Percentiles rank a stretch among this genome's conserved stretches.
Evolutionary conservation across 2,888 invertebrate species (phyloP).

Genomic region (Fissipunctia ypsillon): DNA sequence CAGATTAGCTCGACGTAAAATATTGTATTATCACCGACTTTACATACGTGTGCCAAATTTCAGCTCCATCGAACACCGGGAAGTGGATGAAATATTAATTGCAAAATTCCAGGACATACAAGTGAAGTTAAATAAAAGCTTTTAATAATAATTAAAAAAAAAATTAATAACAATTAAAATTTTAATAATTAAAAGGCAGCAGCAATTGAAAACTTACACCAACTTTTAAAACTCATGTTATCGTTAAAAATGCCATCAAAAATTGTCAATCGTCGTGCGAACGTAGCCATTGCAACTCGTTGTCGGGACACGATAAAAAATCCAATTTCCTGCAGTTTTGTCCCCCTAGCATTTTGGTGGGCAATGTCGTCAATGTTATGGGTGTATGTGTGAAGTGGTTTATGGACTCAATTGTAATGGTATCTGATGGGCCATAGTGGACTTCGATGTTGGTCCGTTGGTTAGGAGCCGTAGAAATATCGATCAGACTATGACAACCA

Average conservation of each 20-base stretch:
- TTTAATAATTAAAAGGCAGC: too few species aligned
- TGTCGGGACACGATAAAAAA: constrained; percentile 73
- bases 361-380: constrained; percentile 25
- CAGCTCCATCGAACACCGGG: too few species aligned
- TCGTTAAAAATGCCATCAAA: constrained; percentile 62
- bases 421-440: not conserved
- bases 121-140: too few species aligned
- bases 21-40: too few species aligned
- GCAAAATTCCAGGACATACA: too few species aligned
- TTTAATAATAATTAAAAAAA: too few species aligned
- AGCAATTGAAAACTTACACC: constrained; percentile 9
- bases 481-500: not conserved
- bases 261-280: constrained; percentile 55
- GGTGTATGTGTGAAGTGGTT: constrained; percentile 23
- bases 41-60: too few species aligned
- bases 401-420: constrained; percentile 24
- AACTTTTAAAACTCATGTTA: constrained; percentile 26
- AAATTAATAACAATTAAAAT: too few species aligned
- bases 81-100: too few species aligned
- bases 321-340: constrained; percentile 76
- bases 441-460: not conserved
- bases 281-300: constrained; percentile 59
- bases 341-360: constrained; percentile 44
- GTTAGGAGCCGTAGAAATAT: not conserved
- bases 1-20: too few species aligned